Evolutionary conservation across 2,113 vertebrate genomes (phyloP), one percentile per base, ranked within the genome.

Genomic region (Euleptes europaea): DNA sequence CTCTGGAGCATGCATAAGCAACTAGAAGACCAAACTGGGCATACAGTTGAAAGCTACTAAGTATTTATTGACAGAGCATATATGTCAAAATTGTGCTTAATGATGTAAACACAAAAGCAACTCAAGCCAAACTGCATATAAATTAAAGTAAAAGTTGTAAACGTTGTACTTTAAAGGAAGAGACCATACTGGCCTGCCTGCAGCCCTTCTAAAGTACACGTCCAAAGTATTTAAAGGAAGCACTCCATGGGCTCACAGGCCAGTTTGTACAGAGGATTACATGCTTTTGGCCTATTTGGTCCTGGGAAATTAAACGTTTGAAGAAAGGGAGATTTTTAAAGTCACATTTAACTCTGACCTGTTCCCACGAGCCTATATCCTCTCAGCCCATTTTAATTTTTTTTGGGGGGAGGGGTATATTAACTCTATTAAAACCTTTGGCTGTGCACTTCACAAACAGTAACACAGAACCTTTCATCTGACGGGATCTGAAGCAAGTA

Each of bases 71-170:
- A 78, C 74, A 13, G 1, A 3, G 17, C 69, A 44, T 82, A 78
- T 26, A 77, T 71, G 49, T 65, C n/a, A 71, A 79, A 77, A 31
- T 3, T 4, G 14, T 78, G 81, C 80, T 57, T 77, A 38, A 38
- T 81, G 8, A 91, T 9, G 17, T 82, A 71, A 90, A 93, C 15
- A 63, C 70, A 82, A 54, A 60, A 69, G 44, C 31, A 65, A 35
- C 33, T 66, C 71, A 38, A 10, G 14, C 19, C 3, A 47, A 83
- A 74, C 65, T 47, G 44, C 13, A 75, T 33, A 65, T 4, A 75
- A 28, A 44, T 42, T 65, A 83, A 80, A 23, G 19, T 0, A n/a
- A 26, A n/a, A n/a, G n/a, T n/a, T n/a, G n/a, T 1, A 23, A 42
- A 54, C 17, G 11, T n/a, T 42, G 17, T 44, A 40, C 60, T 60